Base-by-base conservation (phyloP, 1,140 invertebrate genomes). In the Matsumurasca onukii region DNA sequence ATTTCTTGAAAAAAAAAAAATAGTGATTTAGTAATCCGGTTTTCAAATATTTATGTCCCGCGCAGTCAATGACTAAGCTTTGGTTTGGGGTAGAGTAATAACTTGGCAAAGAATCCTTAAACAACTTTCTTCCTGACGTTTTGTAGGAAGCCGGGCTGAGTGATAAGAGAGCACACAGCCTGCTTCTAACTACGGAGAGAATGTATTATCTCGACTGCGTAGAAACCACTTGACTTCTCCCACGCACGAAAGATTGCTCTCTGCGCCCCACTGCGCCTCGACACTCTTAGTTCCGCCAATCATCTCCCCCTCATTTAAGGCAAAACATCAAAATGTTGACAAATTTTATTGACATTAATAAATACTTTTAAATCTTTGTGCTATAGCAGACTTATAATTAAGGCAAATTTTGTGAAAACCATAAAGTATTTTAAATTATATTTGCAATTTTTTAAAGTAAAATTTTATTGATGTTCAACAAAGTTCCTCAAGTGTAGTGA, bases 131-230 rank as follows among this genome's bases (percentile, higher is more conserved):
- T 81, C 75, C 74, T 82, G 77, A 77, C 79, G 81, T 83, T 83
- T 83, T 83, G 79, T 83, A 83, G 81, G 81, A 80, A 80, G 80
- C 80, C 78, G 79, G 80, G 82, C 80, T 82, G 80, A 82, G 34
- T 39, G 34, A 71, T 76, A 9, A 59, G 15, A 59, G 24, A 59
- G 55, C 76, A 73, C 77, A 76, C 74, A 74, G 70, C 68, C 68
- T 69, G 64, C 70, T 71, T 68, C 68, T 68, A 61, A 64, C 68
- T 34, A 39, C 34, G 59, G 48, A 70, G 57, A 71, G 66, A 67
- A 49, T 27, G 65, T 69, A n/a, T 61, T 57, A 59, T 3, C 55
- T 59, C 24, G 30, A 66, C 68, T 71, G 61, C 68, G 65, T 70
- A 62, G 65, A 68, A 59, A 59, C 55, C 31, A 63, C 69, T 39